These are phyloP conservation scores for Lytechinus pictus DNA, from an alignment of 35 echinoderm and acorn worm species.

Conservation along the genomic window DNA sequence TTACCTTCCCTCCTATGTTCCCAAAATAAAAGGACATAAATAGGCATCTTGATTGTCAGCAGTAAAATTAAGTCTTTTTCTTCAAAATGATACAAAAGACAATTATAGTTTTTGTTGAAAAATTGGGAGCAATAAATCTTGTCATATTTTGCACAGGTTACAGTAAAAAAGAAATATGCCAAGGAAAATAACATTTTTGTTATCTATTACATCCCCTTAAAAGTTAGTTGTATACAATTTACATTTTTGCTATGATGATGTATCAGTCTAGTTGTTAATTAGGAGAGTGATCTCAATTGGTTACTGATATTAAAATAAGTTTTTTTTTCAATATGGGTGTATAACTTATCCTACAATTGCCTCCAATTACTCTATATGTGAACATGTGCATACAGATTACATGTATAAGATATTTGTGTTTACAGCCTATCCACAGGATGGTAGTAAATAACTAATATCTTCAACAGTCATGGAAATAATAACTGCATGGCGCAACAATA, in stretches of 20 bases:
- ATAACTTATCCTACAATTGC: not conserved
- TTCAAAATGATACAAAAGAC: not conserved
- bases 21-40: not conserved
- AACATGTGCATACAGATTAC: not conserved
- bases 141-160: not conserved
- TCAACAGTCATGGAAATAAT: not conserved
- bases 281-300: not conserved
- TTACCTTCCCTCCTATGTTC: not conserved
- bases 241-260: not conserved
- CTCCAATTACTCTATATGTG: not conserved
- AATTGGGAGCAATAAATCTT: not conserved
- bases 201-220: not conserved
- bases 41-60: not conserved
- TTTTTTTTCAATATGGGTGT: not conserved
- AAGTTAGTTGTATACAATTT: not conserved
- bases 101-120: not conserved
- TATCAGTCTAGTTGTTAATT: not conserved
- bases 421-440: not conserved
- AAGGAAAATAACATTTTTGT: not conserved
- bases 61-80: not conserved
- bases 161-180: not conserved
- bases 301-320: not conserved
- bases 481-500: not conserved
- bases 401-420: not conserved
- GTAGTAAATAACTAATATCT: not conserved